phyloP scores from a whole-genome alignment of 2,113 vertebrate species.

The Oxygymnocypris stewartii region DNA sequence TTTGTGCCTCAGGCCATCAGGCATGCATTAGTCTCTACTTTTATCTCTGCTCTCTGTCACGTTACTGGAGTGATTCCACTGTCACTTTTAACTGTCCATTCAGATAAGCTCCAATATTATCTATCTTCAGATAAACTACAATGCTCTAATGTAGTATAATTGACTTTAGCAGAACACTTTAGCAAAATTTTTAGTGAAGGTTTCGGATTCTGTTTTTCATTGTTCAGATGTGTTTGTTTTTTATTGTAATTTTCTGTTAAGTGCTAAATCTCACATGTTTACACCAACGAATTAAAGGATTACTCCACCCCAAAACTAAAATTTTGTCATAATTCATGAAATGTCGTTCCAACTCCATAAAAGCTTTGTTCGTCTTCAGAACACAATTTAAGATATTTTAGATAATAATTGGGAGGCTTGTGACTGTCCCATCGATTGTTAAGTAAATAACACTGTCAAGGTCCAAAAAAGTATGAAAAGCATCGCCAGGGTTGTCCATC shows the following conservation, averaged over 20 bases:
- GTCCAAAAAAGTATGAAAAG: too few species aligned
- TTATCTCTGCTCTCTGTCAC: not conserved
- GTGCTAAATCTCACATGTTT: constrained; percentile 9
- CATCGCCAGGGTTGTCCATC: too few species aligned
- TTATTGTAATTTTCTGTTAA: not conserved
- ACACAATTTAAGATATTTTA: too few species aligned
- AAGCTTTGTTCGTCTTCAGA: too few species aligned
- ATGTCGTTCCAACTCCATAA: too few species aligned
- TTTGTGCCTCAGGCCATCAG: too few species aligned
- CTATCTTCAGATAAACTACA: not conserved
- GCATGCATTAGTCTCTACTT: not conserved
- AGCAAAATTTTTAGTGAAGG: not conserved
- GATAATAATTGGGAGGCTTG: too few species aligned
- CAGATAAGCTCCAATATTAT: not conserved
- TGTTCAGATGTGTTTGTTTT: constrained; percentile 1
- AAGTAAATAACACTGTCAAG: too few species aligned
- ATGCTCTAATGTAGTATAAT: not conserved
- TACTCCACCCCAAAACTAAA: too few species aligned
- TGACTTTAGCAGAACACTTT: not conserved
- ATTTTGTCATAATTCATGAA: too few species aligned
- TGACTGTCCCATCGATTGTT: too few species aligned
- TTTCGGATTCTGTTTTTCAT: not conserved
- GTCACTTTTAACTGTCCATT: not conserved
- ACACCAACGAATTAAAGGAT: not conserved
- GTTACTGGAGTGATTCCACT: too few species aligned